These are phyloP conservation scores for Cylindroiulus punctatus DNA, from an alignment of 2,888 invertebrate species.

Conservation along the genomic window DNA sequence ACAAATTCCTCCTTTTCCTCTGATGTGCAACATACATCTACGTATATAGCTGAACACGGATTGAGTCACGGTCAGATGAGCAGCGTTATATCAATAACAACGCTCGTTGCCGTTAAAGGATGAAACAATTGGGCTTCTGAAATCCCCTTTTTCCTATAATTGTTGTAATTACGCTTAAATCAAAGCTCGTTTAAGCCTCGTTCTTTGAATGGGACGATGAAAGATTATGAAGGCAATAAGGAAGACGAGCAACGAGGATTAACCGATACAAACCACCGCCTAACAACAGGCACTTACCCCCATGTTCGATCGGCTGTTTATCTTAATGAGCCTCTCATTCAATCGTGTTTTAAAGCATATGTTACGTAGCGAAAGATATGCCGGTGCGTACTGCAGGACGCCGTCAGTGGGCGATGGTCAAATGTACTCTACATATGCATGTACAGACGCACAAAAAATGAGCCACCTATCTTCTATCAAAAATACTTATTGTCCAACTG, in stretches of 20 bases:
- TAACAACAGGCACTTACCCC: not conserved
- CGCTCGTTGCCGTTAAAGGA: slow-evolving; percentile 10
- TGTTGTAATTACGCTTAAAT: slow-evolving; percentile 45
- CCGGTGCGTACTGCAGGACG: no score
- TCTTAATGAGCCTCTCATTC: not conserved
- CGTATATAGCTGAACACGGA: not conserved
- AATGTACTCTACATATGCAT: no score
- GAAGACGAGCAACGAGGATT: not conserved
- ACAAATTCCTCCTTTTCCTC: not conserved
- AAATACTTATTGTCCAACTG: no score
- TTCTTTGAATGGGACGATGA: not conserved
- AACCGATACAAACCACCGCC: slow-evolving; percentile 10
- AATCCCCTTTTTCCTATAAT: slow-evolving; percentile 36
- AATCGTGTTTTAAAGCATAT: not conserved
- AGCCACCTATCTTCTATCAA: no score
- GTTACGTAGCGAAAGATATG: not conserved
- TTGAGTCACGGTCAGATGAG: slow-evolving; percentile 28
- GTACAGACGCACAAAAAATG: no score
- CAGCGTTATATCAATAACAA: slow-evolving; percentile 30
- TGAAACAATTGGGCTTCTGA: slow-evolving; percentile 14
- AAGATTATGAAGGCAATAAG: slow-evolving; percentile 35
- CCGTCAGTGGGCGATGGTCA: no score
- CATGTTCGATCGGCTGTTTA: not conserved
- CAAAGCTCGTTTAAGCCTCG: slow-evolving; percentile 36
- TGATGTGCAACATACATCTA: no score